A percentile compares a stretch with the other conserved stretches of the same genome.
Conservation (phyloP, 2,888 invertebrate species). For the Hipparchia semele region DNA sequence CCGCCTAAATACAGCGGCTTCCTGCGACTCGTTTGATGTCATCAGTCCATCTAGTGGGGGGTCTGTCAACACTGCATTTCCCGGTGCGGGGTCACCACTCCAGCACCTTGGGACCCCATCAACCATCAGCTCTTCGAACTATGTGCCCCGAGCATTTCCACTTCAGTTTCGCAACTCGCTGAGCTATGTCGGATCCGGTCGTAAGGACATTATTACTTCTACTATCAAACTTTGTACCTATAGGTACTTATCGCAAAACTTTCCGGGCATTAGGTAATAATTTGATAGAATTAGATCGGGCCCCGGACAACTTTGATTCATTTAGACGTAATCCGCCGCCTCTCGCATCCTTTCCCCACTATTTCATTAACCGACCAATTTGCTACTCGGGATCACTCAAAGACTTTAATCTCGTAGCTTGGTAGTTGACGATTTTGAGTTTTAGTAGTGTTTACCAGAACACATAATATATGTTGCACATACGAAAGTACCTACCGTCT, state of each 20-base stretch:
- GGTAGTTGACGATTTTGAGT: constrained; percentile 41
- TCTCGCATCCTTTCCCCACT: constrained; percentile 57
- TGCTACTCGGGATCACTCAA: constrained; percentile 63
- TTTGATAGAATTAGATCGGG: constrained; percentile 55
- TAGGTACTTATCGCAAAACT: constrained; percentile 12
- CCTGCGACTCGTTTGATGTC: too few relatives aligned
- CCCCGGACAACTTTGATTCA: constrained; percentile 65
- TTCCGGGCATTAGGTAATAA: constrained; percentile 41
- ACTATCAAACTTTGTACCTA: not conserved
- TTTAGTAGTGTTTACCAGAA: not conserved
- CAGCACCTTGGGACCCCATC: too few relatives aligned
- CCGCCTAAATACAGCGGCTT: too few relatives aligned
- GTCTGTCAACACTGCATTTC: too few relatives aligned
- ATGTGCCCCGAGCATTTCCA: too few relatives aligned
- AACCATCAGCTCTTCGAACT: too few relatives aligned
- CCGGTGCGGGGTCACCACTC: too few relatives aligned
- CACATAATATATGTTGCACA: not conserved
- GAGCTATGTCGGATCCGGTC: too few relatives aligned
- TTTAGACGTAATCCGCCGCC: constrained; percentile 66
- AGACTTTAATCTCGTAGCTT: constrained; percentile 62
- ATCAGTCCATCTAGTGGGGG: too few relatives aligned
- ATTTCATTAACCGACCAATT: constrained; percentile 77
- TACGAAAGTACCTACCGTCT: not conserved
- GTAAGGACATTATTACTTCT: not conserved
- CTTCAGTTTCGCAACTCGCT: too few relatives aligned